A percentile compares a stretch with the other conserved stretches of the same genome.
These are phyloP conservation scores for Nipponia nippon DNA, from an alignment of 2,113 vertebrate species.

Conservation along the genomic window DNA sequence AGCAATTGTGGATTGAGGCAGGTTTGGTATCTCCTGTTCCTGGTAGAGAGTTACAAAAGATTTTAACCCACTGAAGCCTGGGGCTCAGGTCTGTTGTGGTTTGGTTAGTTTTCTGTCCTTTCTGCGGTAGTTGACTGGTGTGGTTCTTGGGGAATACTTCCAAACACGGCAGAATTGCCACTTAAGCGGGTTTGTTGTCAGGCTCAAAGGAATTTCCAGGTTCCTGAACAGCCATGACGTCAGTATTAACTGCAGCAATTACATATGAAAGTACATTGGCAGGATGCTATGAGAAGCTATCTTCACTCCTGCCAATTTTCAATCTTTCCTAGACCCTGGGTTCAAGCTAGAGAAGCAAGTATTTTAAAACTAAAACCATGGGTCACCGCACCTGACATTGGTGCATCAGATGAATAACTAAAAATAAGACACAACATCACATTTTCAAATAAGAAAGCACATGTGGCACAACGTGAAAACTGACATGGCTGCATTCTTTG, in stretches of 20 bases:
- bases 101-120: background rate
- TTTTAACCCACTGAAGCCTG: background rate
- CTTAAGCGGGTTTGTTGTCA: background rate
- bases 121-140: background rate
- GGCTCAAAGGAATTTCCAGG: background rate
- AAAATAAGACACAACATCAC: background rate
- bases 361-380: background rate
- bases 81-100: background rate
- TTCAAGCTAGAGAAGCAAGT: background rate
- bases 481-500: background rate
- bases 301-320: background rate
- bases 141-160: background rate
- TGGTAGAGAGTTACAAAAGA: background rate
- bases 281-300: background rate
- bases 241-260: background rate
- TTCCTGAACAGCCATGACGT: background rate
- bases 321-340: background rate
- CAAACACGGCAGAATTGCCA: background rate
- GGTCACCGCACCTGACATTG: background rate
- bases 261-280: background rate
- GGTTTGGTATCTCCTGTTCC: background rate
- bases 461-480: background rate
- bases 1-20: background rate
- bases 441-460: background rate
- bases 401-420: background rate